Conservation (phyloP, 2,888 invertebrate genomes). For the Apamea crenata region DNA sequence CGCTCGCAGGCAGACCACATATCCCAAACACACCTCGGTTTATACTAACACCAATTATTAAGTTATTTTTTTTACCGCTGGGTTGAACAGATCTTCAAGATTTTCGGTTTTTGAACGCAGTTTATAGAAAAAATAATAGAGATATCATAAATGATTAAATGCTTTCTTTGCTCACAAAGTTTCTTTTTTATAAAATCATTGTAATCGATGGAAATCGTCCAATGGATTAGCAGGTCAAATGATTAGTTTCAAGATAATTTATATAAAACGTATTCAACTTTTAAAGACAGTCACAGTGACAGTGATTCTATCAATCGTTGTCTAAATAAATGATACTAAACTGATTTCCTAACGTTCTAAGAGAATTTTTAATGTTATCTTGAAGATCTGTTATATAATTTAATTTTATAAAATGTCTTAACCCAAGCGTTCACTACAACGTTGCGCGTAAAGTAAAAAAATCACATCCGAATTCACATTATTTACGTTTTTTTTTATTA, state of each 20-base stretch:
- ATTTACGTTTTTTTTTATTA: constrained; percentile 87
- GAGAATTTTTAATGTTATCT: constrained; percentile 47
- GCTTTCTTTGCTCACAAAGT: constrained; percentile 34
- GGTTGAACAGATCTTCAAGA: constrained; percentile 76
- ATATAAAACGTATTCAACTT: constrained; percentile 31
- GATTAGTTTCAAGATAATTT: constrained; percentile 31
- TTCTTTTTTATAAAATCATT: constrained; percentile 49
- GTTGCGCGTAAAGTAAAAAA: constrained; percentile 87
- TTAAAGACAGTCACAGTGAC: constrained; percentile 1
- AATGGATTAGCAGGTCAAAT: constrained; percentile 25
- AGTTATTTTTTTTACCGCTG: constrained; percentile 70
- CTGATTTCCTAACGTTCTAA: constrained; percentile 41
- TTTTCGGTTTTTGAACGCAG: constrained; percentile 45
- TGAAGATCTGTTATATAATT: constrained; percentile 72
- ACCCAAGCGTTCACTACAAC: constrained; percentile 80
- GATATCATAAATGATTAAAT: constrained; percentile 44
- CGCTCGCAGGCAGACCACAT: constrained; percentile 85
- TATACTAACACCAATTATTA: constrained; percentile 85
- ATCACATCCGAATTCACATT: constrained; percentile 88
- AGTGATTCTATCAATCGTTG: constrained; percentile 8
- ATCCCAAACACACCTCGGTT: constrained; percentile 88
- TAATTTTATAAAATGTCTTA: constrained; percentile 65
- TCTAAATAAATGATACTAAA: constrained; percentile 1
- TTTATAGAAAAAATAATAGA: constrained; percentile 47
- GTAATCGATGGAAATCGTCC: constrained; percentile 15